These are phyloP conservation scores for Andrena hattorfiana DNA, from an alignment of 2,888 invertebrate species.

Conservation along the genomic window DNA sequence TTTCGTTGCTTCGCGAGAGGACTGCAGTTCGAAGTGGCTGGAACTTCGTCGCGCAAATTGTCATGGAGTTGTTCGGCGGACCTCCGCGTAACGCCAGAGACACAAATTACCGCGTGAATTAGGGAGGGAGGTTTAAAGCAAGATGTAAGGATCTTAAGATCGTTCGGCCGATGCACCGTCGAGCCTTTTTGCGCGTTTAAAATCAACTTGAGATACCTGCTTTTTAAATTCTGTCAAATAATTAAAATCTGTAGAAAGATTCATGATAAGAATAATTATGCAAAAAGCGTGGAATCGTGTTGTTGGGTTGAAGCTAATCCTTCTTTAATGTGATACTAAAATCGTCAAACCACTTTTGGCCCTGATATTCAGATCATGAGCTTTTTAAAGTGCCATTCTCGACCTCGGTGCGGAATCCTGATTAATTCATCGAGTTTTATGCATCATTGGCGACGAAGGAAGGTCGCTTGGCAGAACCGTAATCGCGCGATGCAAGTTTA, in stretches of 20 bases:
- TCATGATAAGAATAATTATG: no score
- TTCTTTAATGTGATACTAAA: neutral
- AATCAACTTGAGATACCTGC: no score
- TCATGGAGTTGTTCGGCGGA: neutral
- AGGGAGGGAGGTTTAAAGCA: slow-evolving; percentile 7
- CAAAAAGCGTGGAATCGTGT: no score
- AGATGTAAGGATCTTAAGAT: neutral
- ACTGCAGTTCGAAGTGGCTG: neutral
- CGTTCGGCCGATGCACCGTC: no score
- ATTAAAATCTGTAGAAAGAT: no score
- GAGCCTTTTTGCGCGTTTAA: no score
- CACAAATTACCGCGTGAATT: slow-evolving; percentile 1
- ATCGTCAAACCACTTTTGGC: neutral
- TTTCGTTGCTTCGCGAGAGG: neutral
- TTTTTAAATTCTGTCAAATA: no score
- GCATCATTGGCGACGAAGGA: slow-evolving; percentile 59
- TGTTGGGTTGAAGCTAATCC: neutral
- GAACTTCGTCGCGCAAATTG: slow-evolving; percentile 2
- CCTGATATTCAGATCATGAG: slow-evolving; percentile 12
- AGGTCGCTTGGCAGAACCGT: slow-evolving; percentile 22
- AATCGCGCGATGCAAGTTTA: slow-evolving; percentile 63
- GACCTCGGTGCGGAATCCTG: slow-evolving; percentile 10
- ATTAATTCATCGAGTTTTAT: slow-evolving; percentile 61
- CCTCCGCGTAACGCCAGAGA: slow-evolving; percentile 3
- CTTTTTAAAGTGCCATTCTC: neutral